phyloP scores from a whole-genome alignment of 2,113 vertebrate species.

The Gallinago undulata region DNA sequence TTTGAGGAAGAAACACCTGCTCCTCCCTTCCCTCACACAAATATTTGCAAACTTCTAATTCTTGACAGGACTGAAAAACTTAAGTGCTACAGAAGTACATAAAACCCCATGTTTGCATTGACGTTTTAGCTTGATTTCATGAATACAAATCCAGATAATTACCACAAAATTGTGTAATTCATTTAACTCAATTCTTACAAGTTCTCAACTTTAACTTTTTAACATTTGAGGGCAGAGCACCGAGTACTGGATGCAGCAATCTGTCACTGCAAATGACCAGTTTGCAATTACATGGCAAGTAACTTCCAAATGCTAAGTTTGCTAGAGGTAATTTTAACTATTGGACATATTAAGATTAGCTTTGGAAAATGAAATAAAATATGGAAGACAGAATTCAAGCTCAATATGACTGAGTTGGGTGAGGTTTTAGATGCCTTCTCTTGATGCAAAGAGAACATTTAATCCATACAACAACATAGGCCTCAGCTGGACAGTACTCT shows the following conservation, averaged over 20 bases:
- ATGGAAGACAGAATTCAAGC: neutral
- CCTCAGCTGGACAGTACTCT: neutral
- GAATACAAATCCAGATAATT: neutral
- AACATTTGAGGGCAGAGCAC: neutral
- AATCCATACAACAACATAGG: neutral
- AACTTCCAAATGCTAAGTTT: neutral
- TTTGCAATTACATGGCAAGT: neutral
- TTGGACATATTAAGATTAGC: neutral
- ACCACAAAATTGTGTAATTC: neutral
- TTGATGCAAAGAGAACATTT: neutral
- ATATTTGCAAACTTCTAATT: neutral
- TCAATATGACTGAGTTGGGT: neutral
- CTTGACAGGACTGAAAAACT: neutral
- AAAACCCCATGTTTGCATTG: neutral
- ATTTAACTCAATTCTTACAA: neutral
- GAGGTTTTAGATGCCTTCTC: neutral
- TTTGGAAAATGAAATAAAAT: neutral
- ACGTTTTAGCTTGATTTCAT: neutral
- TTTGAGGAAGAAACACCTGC: neutral
- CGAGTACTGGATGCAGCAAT: neutral
- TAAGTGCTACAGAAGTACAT: slow-evolving; percentile 5
- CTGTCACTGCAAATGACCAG: neutral
- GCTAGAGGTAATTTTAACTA: neutral
- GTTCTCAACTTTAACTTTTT: neutral
- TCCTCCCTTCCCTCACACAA: neutral